Evolutionary conservation across 2,888 invertebrate genomes (phyloP), one percentile per base, ranked within the genome.

Genomic region (Apoda limacodes): DNA sequence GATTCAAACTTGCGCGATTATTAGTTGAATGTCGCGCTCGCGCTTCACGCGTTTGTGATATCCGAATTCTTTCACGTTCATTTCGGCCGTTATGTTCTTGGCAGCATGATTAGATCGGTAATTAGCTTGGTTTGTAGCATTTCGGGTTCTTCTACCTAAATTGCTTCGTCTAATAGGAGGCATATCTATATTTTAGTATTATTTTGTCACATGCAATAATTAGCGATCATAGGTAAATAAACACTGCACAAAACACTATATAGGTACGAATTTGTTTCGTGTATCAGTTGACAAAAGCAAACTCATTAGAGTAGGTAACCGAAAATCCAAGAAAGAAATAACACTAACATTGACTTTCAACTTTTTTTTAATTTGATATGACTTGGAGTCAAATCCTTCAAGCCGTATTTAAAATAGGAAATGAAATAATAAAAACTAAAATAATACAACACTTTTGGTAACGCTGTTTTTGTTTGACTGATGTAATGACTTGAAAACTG

Each of bases 41-140:
- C 40, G 40, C 42, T 45, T 35, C 40, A 46, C 47, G 40, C 32
- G 40, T 48, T 42, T 47, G 42, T 43, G 39, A 37, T 48, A 44
- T 35, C 40, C 46, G 41, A 49, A 43, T 40, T 40, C 45, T 45
- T 47, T 50, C 44, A 43, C 32, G 36, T 45, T 45, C 42, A 49
- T 45, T 47, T 31, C 46, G 20, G 30, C 40, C 47, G 34, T 48
- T 36, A 43, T 46, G 46, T 48, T 48, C 42, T 40, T 51, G 43
- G 46, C 48, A 50, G 50, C 44, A 39, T 17, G 48, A 50, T 48
- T 49, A 45, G 46, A 43, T 50, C 40, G 44, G 35, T 43, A 48
- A 52, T 51, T 42, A 41, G 41, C 36, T 52, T 52, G 48, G 38
- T 47, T 50, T 45, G 48, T 50, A 42, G 50, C 47, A 49, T 49